These are phyloP conservation scores for Lydus trimaculatus DNA, from an alignment of 2,888 invertebrate genomes.

Conservation along the genomic window DNA sequence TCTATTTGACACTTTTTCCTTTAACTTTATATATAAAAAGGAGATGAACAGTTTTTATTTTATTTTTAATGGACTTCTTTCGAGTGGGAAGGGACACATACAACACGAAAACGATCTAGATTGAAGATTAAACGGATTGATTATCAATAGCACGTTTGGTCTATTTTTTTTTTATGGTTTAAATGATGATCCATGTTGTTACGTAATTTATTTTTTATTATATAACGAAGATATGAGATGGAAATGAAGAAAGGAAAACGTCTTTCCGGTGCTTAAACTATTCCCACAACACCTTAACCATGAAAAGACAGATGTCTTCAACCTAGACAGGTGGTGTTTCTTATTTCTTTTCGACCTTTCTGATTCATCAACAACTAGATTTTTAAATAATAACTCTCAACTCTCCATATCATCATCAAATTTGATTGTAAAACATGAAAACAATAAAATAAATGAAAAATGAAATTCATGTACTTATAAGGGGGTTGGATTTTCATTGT, in stretches of 20 bases:
- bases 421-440: not conserved
- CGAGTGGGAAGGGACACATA: not conserved
- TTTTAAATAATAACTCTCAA: too few relatives aligned
- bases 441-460: not conserved
- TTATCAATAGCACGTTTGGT: not conserved
- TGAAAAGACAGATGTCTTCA: not conserved
- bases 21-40: not conserved
- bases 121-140: not conserved
- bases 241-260: constrained; percentile 16
- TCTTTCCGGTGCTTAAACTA: constrained; percentile 27
- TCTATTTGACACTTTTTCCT: not conserved
- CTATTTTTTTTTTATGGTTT: not conserved
- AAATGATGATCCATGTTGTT: not conserved
- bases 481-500: constrained; percentile 20
- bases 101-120: not conserved
- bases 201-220: not conserved
- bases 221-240: not conserved
- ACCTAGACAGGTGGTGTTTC: not conserved
- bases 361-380: not conserved
- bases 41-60: not conserved
- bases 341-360: not conserved
- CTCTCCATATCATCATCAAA: not conserved
- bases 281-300: constrained; percentile 26
- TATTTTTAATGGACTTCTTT: not conserved
- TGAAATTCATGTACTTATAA: constrained; percentile 12